Percentiles rank a stretch among this genome's conserved stretches.
These are phyloP conservation scores for Oligia latruncula DNA, from an alignment of 2,888 invertebrate genomes.

Conservation along the genomic window DNA sequence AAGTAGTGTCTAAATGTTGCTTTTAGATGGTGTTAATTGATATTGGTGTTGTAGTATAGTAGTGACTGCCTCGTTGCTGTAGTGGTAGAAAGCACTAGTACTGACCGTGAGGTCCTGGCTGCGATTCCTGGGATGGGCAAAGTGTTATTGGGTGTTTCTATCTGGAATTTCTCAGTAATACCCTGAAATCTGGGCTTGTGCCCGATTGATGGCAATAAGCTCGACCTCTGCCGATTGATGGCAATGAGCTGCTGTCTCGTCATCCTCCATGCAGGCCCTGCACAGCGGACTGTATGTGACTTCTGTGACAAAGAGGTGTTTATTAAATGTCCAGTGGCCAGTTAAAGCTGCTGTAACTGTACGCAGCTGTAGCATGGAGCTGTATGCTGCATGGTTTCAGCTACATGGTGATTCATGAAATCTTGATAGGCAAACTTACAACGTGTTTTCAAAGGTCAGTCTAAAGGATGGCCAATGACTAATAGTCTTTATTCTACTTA, in stretches of 20 bases:
- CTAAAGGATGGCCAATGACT: no score
- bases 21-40: constrained; percentile 78
- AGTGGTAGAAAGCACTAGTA: neutral
- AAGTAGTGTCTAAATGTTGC: constrained; percentile 78
- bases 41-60: constrained; percentile 55
- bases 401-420: neutral
- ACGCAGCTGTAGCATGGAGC: neutral
- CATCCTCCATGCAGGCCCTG: neutral
- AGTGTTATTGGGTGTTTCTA: neutral
- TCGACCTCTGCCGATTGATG: neutral
- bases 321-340: neutral
- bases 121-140: neutral
- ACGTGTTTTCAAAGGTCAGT: no score
- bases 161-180: neutral
- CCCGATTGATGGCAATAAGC: neutral
- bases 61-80: neutral
- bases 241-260: neutral
- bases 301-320: neutral
- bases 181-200: neutral
- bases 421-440: neutral
- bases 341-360: neutral
- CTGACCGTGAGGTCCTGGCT: neutral
- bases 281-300: neutral
- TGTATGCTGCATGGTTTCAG: neutral
- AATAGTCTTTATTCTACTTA: neutral